These are phyloP conservation scores for Sesamia nonagrioides DNA, from an alignment of 1,140 invertebrate genomes.

Conservation along the genomic window DNA sequence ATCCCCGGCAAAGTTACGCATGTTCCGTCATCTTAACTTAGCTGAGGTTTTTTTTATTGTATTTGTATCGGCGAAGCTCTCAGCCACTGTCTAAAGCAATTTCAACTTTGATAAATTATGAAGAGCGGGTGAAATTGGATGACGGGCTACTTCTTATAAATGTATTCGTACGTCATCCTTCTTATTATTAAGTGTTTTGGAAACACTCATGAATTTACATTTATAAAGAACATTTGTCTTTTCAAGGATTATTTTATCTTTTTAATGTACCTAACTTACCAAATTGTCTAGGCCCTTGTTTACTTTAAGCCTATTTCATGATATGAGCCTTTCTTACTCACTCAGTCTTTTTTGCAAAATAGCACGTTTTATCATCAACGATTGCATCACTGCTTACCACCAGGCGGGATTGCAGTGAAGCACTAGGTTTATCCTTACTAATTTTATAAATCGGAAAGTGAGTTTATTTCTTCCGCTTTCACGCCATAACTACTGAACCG, in stretches of 20 bases:
- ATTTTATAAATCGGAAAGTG: too few species aligned
- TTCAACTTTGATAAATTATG: constrained; percentile 45
- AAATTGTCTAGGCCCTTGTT: neutral
- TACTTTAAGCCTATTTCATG: neutral
- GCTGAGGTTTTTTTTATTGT: neutral
- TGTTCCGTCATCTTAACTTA: neutral
- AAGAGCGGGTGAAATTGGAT: constrained; percentile 25
- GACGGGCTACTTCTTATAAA: constrained; percentile 22
- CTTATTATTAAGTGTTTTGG: neutral
- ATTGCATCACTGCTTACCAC: too few species aligned
- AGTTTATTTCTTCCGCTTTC: too few species aligned
- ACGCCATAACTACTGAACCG: too few species aligned
- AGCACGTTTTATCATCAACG: too few species aligned
- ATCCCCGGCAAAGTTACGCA: constrained; percentile 6
- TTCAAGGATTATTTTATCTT: too few species aligned
- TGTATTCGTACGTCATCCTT: constrained; percentile 5
- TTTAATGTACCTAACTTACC: too few species aligned
- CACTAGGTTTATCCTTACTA: too few species aligned
- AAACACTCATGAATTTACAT: neutral
- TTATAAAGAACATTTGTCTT: neutral
- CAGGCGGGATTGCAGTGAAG: too few species aligned
- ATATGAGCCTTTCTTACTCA: too few species aligned
- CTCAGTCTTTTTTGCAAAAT: too few species aligned
- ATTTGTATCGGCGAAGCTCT: constrained; percentile 22
- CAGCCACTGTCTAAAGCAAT: constrained; percentile 25